Evolutionary conservation across 2,113 vertebrate genomes (phyloP).

Genomic region (Tragelaphus strepsiceros): DNA sequence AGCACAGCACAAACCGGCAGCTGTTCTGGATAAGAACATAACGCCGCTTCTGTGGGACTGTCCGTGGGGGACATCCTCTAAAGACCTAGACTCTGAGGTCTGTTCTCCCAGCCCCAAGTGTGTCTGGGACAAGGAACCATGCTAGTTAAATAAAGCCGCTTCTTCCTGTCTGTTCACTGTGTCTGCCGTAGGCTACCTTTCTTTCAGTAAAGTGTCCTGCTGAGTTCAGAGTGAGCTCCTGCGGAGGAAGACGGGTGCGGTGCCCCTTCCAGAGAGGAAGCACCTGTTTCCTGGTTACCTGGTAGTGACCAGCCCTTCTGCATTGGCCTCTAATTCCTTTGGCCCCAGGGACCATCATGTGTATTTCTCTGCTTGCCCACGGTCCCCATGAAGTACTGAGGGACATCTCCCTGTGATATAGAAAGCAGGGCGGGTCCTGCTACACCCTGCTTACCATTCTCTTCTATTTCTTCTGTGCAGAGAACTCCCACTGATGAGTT

Average conservation of each 20-base stretch:
- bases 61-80: not conserved
- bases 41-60: too few species aligned
- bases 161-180: not conserved
- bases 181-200: not conserved
- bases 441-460: not conserved
- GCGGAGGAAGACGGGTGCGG: not conserved
- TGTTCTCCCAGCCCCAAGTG: not conserved
- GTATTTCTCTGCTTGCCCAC: not conserved
- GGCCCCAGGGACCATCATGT: accelerated
- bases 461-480: not conserved
- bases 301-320: not conserved
- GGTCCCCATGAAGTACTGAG: not conserved
- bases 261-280: slow-evolving; percentile 40
- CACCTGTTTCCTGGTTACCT: slow-evolving; percentile 63
- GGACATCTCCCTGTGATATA: not conserved
- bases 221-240: slow-evolving; percentile 4
- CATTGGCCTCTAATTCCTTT: not conserved
- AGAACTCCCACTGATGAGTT: not conserved
- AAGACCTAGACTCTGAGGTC: not conserved
- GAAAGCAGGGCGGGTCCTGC: not conserved
- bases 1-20: not conserved
- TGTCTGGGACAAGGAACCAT: not conserved
- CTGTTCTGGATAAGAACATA: not conserved
- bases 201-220: not conserved
- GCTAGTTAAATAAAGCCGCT: not conserved